Conservation (phyloP, 1,140 invertebrate species). For the Bemisia tabaci region DNA sequence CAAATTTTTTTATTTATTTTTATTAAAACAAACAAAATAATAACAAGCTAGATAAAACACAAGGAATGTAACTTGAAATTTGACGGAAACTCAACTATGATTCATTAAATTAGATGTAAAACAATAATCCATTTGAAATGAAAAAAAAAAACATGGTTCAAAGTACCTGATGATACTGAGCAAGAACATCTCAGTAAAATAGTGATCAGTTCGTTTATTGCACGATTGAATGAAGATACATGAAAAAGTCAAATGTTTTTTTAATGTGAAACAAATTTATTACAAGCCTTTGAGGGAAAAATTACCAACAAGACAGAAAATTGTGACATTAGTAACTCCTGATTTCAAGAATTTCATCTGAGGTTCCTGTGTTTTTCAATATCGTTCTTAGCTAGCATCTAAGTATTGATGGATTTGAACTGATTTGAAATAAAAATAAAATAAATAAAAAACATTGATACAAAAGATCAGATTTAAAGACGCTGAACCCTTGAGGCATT, state of each 20-base stretch:
- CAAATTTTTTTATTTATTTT: too few relatives aligned
- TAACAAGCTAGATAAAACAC: neutral
- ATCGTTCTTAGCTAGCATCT: too few relatives aligned
- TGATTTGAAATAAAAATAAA: neutral
- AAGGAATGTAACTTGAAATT: neutral
- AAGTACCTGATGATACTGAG: neutral
- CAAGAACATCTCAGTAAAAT: neutral
- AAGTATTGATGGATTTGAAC: neutral
- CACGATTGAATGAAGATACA: neutral
- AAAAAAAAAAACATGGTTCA: neutral
- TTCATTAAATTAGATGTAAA: neutral
- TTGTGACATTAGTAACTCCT: neutral
- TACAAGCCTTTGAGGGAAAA: neutral
- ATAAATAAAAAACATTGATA: neutral
- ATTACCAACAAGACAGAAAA: neutral
- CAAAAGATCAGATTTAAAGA: too few relatives aligned
- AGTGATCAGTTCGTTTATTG: neutral
- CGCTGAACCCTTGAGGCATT: too few relatives aligned
- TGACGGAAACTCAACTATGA: too few relatives aligned
- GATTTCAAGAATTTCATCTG: neutral
- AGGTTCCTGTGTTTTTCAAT: too few relatives aligned
- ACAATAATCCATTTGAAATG: neutral
- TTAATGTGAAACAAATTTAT: neutral
- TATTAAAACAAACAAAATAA: neutral
- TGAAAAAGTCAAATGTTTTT: too few relatives aligned